These are phyloP conservation scores for Lacerta viridis DNA, from an alignment of 2,797 vertebrate species.

Conservation along the genomic window DNA sequence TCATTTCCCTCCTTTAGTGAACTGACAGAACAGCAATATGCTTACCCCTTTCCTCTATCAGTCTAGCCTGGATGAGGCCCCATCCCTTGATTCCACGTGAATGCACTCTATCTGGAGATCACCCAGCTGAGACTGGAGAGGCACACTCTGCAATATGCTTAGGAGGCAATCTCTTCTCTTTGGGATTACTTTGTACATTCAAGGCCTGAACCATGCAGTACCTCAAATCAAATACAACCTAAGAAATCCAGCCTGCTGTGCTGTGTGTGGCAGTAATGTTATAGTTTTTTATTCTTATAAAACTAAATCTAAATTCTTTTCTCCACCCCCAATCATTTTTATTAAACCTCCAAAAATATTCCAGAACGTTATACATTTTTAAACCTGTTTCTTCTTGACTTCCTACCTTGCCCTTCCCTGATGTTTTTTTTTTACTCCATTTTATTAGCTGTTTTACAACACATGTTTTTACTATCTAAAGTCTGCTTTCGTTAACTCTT, in stretches of 20 bases:
- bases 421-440: no score
- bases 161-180: no score
- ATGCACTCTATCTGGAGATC: no score
- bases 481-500: no score
- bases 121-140: no score
- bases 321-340: not conserved
- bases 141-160: not conserved
- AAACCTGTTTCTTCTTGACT: no score
- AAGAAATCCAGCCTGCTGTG: not conserved
- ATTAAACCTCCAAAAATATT: no score
- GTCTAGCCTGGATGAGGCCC: not conserved
- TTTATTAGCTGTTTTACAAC: no score
- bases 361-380: not conserved
- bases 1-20: conserved; percentile 15
- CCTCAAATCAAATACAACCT: not conserved
- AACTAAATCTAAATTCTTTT: not conserved
- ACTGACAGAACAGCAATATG: conserved; percentile 21
- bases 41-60: not conserved
- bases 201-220: no score
- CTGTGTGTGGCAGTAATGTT: no score
- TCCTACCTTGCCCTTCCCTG: no score
- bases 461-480: no score
- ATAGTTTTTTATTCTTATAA: not conserved
- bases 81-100: not conserved
- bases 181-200: not conserved